Conservation (phyloP, 2,888 invertebrate species). For the Lypha dubia region DNA sequence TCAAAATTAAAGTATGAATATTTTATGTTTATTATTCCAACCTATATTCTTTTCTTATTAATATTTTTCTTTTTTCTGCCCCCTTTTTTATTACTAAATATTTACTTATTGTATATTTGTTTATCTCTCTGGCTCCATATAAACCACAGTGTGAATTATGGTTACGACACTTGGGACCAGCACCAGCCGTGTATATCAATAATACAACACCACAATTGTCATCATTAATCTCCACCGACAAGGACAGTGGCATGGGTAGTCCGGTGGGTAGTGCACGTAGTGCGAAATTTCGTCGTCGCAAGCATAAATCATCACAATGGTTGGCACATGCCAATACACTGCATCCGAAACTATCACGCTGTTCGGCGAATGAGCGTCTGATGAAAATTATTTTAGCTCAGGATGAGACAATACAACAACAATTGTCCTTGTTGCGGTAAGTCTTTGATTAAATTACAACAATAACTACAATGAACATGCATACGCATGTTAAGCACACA, state of each 20-base stretch:
- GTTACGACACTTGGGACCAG: conserved; percentile 78
- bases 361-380: conserved; percentile 83
- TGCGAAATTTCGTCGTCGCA: conserved; percentile 80
- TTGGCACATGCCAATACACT: conserved; percentile 79
- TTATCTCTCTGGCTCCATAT: conserved; percentile 43
- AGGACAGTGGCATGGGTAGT: conserved; percentile 83
- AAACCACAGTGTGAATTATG: conserved; percentile 79
- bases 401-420: conserved; percentile 85
- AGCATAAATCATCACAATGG: conserved; percentile 78
- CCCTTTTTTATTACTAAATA: too few species aligned
- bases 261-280: conserved; percentile 82
- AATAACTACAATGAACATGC: background rate
- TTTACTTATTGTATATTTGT: conserved; percentile 25
- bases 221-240: conserved; percentile 79
- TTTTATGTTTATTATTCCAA: conserved; percentile 14
- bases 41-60: background rate
- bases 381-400: conserved; percentile 86
- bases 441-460: conserved; percentile 51
- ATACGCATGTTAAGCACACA: background rate
- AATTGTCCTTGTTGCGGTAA: conserved; percentile 82
- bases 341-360: conserved; percentile 79
- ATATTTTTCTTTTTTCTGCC: conserved; percentile 11
- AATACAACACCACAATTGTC: conserved; percentile 74
- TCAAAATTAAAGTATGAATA: conserved; percentile 15
- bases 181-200: conserved; percentile 61